These are phyloP conservation scores for Oreocharis arfaki DNA, from an alignment of 2,113 vertebrate genomes.

Conservation along the genomic window DNA sequence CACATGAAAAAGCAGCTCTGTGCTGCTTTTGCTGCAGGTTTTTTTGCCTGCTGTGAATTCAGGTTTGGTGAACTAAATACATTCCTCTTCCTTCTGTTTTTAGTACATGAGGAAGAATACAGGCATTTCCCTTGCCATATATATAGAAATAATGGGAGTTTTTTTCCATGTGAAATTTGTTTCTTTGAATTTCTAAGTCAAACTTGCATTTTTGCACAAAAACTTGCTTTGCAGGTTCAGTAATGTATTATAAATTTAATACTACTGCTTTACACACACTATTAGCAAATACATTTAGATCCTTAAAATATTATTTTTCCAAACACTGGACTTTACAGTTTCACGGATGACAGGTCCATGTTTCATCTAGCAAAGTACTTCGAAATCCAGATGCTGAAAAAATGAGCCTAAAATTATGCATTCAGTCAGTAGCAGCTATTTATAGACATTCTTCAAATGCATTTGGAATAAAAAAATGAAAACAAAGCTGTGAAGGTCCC, in stretches of 20 bases:
- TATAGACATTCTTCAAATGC: constrained; percentile 41
- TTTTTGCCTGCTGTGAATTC: background rate
- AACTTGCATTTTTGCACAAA: background rate
- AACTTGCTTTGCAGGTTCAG: background rate
- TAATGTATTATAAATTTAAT: background rate
- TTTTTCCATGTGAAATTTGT: background rate
- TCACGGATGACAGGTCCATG: background rate
- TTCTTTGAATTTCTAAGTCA: background rate
- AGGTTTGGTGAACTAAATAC: background rate
- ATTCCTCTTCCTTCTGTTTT: background rate
- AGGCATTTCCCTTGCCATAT: background rate
- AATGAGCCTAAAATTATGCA: background rate
- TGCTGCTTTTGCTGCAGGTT: background rate
- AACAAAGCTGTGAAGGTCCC: background rate
- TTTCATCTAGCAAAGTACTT: constrained; percentile 23
- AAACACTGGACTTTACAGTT: background rate
- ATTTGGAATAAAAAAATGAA: constrained; percentile 17
- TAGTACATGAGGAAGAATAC: background rate
- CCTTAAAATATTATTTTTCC: background rate
- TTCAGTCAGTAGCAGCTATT: constrained; percentile 15
- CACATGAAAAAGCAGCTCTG: background rate
- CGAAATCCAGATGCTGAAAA: constrained; percentile 30
- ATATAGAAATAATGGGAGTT: background rate
- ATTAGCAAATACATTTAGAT: background rate
- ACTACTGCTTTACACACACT: background rate